Evolutionary conservation across 2,888 invertebrate genomes (phyloP), one percentile per base, ranked within the genome.

Genomic region (Synergus laeviventris): DNA sequence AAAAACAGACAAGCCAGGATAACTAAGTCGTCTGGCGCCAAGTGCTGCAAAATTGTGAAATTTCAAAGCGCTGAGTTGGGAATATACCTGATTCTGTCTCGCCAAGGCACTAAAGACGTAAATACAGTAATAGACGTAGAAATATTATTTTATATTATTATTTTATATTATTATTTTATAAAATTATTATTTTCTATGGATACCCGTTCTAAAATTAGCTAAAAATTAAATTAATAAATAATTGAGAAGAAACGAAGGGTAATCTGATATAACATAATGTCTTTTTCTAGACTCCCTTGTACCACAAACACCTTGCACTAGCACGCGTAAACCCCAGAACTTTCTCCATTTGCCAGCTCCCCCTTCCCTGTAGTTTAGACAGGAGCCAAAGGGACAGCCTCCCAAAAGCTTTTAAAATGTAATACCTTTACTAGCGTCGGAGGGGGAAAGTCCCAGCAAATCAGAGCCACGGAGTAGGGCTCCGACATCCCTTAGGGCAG

Each of bases 261-360:
- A 54, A 54, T 54, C 18, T 54, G 18, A 8, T 54, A 54, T 2
- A 54, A 8, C 18, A 54, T 2, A 54, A 2, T n/a, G 3, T 49
- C 18, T 54, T 54, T 54, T 54, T 54, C 9, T 54, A 1, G 9
- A 54, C 9, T 54, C 49, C 49, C 49, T 9, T n/a, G n/a, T 54
- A 54, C 18, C 49, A n/a, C 18, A 54, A 54, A 54, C 18, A 54
- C 49, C 49, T 54, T 54, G 49, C 49, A 54, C 9, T n/a, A n/a
- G n/a, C 18, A 18, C 18, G 18, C 49, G 49, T 9, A 18, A 18
- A 18, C 54, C 54, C 54, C 54, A 18, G 18, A 54, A 16, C 82
- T 89, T 0, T 85, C 85, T 62, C 86, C 87, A 75, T 81, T 86
- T 2, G 82, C 87, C 36, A 83, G 9, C 11, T n/a, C 2, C 8